Evolutionary conservation across 2,113 vertebrate genomes (phyloP), one percentile per base, ranked within the genome.

Genomic region (Dicrurus megarhynchus): DNA sequence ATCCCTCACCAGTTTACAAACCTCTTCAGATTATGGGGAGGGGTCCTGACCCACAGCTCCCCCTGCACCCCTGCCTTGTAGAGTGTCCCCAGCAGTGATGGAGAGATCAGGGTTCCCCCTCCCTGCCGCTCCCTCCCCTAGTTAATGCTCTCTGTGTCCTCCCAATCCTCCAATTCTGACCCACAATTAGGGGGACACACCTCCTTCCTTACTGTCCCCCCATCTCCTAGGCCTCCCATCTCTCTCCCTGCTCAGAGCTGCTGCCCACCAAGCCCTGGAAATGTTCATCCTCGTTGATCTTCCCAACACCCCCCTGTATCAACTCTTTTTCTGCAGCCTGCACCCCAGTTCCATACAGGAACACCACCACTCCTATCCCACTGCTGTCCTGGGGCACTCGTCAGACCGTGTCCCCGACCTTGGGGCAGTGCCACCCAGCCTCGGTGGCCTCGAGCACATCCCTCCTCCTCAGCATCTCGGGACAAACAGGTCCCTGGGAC

Each of bases 221-320:
- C n/a, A 23, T 33, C 50, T 93, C 24, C 21, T 26, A 69, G 32
- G 13, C 32, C n/a, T 79, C 27, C 50, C 22, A 2, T 32, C 30
- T 71, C 20, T 75, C 20, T 41, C 30, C 37, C 26, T 53, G 18
- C 37, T 67, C 7, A 1, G 26, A n/a, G 21, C 44, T 93, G 61
- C 67, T 74, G 55, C 59, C 27, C 37, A 49, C 46, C n/a, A 83
- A 68, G 21, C 16, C 20, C 27, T 68, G 87, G 47, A 41, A 75
- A 26, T 53, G 16, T 37, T 77, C 21, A 32, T 11, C 32, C 30
- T 44, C 27, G 10, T 59, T 55, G 16, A 46, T 18, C 37, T 39
- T 44, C 32, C 33, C 4, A 3, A 41, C 33, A 4, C 5, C 19
- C 16, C 13, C 16, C 28, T 1, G 0, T 33, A 41, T 53, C 50